Base-by-base conservation (phyloP, 2,113 vertebrate genomes). In the Martes martes region DNA sequence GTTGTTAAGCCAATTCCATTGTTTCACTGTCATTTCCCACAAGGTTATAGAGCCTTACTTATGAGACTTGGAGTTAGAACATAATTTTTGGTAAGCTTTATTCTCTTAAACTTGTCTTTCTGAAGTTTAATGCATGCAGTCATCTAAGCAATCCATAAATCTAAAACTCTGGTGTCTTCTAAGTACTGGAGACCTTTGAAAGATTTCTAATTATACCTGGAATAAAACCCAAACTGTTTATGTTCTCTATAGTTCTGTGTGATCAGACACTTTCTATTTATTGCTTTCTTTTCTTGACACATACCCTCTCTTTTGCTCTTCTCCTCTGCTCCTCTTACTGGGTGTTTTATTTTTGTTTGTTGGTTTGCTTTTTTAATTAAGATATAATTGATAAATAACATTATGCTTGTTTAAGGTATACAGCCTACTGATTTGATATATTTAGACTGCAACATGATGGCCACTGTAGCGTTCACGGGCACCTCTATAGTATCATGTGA, bases 1-100 rank as follows among this genome's bases (percentile, higher is more conserved):
- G 28, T 84, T 83, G 39, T 52, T 36, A 90, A 81, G 42, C 13
- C 59, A 71, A 61, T 84, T 69, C 28, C 14, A 80, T 91, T 61
- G 76, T 94, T 97, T 96, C 55, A 11, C 61, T 90, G 67, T 74
- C 79, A 74, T 69, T 93, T 96, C 2, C 57, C 52, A 59, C 47
- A 89, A 45, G 61, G 24, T 39, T 90, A 83, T 90, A 87, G 8
- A 21, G 42, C 7, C 80, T 91, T 79, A 18, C 5, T 59, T 45
- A 61, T 73, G 82, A 89, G 13, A 93, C 91, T 69, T 92, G 13
- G 89, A 67, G 15, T 63, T 84, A 89, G 81, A 81, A 78, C 4
- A 50, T 39, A 73, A 79, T 42, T 89, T 82, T 81, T n/a, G 10
- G 1, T 89, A 42, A 67, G 67, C 67, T 95, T 95, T 52, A 23